Evolutionary conservation across 2,113 vertebrate genomes (phyloP).

Genomic region (Cepphus grylle): DNA sequence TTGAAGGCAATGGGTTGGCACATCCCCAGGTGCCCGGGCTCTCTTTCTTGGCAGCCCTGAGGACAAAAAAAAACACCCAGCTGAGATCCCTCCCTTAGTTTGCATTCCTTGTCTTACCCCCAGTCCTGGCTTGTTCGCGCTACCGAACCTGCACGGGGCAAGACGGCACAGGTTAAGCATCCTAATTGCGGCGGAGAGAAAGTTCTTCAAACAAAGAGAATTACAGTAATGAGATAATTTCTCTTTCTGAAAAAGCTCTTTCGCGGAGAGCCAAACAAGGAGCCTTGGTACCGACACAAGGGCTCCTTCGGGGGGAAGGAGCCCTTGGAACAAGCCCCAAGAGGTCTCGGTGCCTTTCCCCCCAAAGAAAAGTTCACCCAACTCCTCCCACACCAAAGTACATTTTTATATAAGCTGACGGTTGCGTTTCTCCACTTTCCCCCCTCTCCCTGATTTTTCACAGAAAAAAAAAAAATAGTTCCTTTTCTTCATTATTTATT

Average conservation of each 20-base stretch:
- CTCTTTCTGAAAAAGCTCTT: background rate
- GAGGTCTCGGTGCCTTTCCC: background rate
- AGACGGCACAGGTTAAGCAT: background rate
- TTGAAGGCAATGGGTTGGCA: background rate
- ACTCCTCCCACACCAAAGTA: background rate
- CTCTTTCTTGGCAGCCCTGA: background rate
- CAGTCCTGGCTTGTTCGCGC: background rate
- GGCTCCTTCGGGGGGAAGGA: background rate
- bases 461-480: background rate
- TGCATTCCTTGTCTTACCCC: background rate
- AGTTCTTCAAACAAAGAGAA: background rate
- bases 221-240: background rate
- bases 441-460: fast-evolving
- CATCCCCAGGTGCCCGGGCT: background rate
- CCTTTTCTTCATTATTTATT: background rate
- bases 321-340: too few species aligned
- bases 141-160: background rate
- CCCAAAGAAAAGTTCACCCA: background rate
- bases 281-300: background rate
- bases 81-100: background rate
- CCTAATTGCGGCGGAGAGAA: background rate
- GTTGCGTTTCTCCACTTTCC: background rate
- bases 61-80: background rate
- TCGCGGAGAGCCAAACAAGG: fast-evolving
- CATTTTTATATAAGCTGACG: background rate